phyloP scores from a whole-genome alignment of 2,888 invertebrate species.

The Acronicta leporina region DNA sequence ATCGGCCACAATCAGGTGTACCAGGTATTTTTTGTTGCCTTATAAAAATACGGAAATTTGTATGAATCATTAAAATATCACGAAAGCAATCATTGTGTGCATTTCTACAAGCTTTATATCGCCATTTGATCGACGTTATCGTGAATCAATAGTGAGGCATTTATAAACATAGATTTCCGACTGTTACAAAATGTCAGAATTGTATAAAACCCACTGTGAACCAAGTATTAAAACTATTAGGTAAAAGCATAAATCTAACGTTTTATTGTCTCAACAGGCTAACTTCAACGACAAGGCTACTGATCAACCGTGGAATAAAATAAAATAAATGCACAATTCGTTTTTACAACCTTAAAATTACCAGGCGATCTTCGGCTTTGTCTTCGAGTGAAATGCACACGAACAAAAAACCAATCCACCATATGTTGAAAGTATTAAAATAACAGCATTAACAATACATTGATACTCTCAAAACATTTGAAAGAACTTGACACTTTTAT shows the following conservation, averaged over 20 bases:
- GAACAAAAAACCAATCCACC: neutral
- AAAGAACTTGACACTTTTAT: conserved; percentile 27
- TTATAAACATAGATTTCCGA: conserved; percentile 34
- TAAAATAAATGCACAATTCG: neutral
- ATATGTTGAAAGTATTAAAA: conserved; percentile 10
- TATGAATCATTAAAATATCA: conserved; percentile 32
- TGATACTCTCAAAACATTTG: conserved; percentile 26
- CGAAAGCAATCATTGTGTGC: conserved; percentile 15
- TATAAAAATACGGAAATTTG: conserved; percentile 8
- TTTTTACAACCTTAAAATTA: neutral
- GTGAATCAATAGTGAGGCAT: conserved; percentile 27
- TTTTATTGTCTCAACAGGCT: conserved; percentile 1
- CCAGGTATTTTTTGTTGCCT: no score
- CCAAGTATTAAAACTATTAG: conserved; percentile 10
- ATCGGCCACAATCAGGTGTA: conserved; percentile 5
- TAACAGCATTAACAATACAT: conserved; percentile 12
- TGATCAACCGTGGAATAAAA: conserved; percentile 8
- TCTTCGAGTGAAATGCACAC: neutral
- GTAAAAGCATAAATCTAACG: conserved; percentile 6
- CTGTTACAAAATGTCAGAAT: conserved; percentile 19
- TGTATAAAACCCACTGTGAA: neutral
- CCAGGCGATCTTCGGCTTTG: neutral
- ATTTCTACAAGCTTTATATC: conserved; percentile 33
- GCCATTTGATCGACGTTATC: conserved; percentile 39
- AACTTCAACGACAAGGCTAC: conserved; percentile 8